Evolutionary conservation across 2,888 invertebrate species (phyloP).

Genomic region (Hanleya hanleyi): DNA sequence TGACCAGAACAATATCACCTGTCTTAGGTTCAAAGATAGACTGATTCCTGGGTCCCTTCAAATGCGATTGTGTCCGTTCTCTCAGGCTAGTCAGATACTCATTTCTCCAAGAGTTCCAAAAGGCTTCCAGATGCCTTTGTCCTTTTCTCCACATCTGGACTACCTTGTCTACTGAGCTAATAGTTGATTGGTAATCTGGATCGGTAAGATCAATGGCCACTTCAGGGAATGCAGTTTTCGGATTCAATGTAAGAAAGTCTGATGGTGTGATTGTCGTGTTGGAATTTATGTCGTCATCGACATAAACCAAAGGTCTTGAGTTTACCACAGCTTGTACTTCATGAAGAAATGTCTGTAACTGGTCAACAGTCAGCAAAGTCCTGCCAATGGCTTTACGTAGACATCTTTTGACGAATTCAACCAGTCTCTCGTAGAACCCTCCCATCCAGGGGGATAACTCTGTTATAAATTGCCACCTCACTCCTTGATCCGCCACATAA

Average conservation of each 20-base stretch:
- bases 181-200: not conserved
- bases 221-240: not conserved
- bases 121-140: constrained; percentile 16
- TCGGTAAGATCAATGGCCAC: not conserved
- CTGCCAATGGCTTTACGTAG: constrained; percentile 22
- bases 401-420: constrained; percentile 20
- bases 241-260: not conserved
- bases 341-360: constrained; percentile 23
- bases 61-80: constrained; percentile 18
- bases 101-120: constrained; percentile 26
- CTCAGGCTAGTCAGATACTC: constrained; percentile 21
- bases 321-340: constrained; percentile 24
- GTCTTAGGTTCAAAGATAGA: not conserved
- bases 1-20: constrained; percentile 22
- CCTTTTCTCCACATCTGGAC: constrained; percentile 21
- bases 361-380: constrained; percentile 11
- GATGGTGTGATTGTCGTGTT: constrained; percentile 16
- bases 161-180: not conserved
- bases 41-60: constrained; percentile 13
- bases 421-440: too few relatives aligned
- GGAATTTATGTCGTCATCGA: constrained; percentile 25
- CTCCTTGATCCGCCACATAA: constrained; percentile 7
- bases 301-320: constrained; percentile 25
- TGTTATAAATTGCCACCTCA: constrained; percentile 20
- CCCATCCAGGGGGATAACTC: constrained; percentile 21